Conservation (phyloP, 2,888 invertebrate genomes). For the Campoplex capitator region DNA sequence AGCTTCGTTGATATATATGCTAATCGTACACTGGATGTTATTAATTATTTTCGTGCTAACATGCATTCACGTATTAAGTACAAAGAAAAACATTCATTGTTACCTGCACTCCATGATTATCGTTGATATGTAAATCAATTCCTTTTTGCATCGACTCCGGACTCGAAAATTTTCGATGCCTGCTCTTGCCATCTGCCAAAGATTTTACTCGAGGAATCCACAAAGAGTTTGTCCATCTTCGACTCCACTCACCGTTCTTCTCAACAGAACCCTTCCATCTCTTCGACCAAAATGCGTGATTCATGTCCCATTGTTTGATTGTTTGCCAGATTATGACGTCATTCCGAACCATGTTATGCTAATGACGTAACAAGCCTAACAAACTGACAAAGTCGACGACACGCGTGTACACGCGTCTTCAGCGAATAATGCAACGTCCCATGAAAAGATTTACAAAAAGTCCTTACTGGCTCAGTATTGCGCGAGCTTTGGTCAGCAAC, state of each 20-base stretch:
- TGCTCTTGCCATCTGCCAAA: conserved; percentile 9
- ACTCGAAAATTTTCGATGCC: conserved; percentile 43
- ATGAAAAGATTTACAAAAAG: no score
- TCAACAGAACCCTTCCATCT: conserved; percentile 53
- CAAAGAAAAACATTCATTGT: conserved; percentile 47
- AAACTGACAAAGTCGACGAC: conserved; percentile 64
- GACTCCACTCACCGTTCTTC: conserved; percentile 51
- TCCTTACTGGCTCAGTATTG: no score
- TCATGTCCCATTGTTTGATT: conserved; percentile 76
- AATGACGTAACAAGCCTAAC: conserved; percentile 72
- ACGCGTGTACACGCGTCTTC: conserved; percentile 30
- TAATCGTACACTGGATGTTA: conserved; percentile 34
- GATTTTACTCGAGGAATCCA: conserved; percentile 21
- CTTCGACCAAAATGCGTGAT: conserved; percentile 70
- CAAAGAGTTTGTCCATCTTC: conserved; percentile 36
- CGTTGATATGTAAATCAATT: conserved; percentile 29
- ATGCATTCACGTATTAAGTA: no score
- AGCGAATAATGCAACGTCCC: conserved; percentile 39
- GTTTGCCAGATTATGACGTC: conserved; percentile 76
- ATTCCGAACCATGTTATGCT: conserved; percentile 74
- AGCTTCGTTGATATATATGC: conserved; percentile 51
- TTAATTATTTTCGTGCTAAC: background rate
- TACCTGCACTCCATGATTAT: background rate
- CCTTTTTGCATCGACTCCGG: conserved; percentile 29
- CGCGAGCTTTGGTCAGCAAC: no score